Conservation (phyloP, 2,888 invertebrate genomes). For the Synanthedon vespiformis region DNA sequence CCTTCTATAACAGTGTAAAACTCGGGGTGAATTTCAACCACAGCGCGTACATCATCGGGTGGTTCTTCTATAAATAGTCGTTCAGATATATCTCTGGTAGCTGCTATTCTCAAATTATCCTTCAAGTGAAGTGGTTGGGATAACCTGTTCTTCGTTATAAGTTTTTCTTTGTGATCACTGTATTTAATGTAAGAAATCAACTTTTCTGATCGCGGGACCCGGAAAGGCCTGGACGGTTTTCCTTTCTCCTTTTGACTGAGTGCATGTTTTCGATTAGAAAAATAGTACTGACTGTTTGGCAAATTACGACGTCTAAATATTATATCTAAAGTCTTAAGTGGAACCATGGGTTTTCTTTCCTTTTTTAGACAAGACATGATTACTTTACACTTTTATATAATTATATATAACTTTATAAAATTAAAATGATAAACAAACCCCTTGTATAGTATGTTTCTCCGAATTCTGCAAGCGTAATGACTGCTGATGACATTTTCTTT, state of each 20-base stretch:
- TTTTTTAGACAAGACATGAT: conserved; percentile 41
- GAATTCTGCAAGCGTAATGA: no score
- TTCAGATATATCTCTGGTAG: conserved; percentile 64
- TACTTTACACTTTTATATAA: conserved; percentile 2
- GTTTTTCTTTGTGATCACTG: conserved; percentile 50
- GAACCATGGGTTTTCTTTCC: conserved; percentile 50
- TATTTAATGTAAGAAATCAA: conserved; percentile 57
- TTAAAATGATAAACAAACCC: no score
- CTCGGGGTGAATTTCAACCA: conserved; percentile 74
- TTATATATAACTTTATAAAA: no score
- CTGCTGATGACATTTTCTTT: no score
- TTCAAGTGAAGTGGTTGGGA: conserved; percentile 43
- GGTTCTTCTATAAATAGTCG: conserved; percentile 70
- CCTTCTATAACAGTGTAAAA: conserved; percentile 75
- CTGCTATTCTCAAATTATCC: conserved; percentile 53
- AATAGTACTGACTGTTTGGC: conserved; percentile 58
- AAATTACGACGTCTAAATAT: conserved; percentile 59
- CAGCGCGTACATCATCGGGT: conserved; percentile 66
- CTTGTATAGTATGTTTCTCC: no score
- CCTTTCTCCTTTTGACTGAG: conserved; percentile 15
- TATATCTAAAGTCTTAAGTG: conserved; percentile 53
- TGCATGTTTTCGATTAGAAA: conserved; percentile 50
- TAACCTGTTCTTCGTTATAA: conserved; percentile 27
- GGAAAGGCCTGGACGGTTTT: conserved; percentile 30
- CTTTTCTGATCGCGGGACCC: conserved; percentile 51